A percentile compares a stretch with the other conserved stretches of the same genome.
phyloP scores from a whole-genome alignment of 2,113 vertebrate genomes.

The Prolemur simus region DNA sequence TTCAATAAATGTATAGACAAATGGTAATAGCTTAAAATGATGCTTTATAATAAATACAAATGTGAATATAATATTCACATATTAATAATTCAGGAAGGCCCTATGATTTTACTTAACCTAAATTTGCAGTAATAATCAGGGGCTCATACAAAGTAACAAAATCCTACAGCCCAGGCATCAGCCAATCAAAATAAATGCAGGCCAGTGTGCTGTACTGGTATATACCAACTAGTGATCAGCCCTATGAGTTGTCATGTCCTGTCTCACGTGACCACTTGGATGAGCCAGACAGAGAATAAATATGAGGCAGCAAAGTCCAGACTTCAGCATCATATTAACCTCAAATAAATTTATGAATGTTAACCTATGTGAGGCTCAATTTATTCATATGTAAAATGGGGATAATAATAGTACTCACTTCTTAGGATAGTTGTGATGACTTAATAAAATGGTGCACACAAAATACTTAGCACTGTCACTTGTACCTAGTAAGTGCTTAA shows the following conservation, averaged over 20 bases:
- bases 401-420: neutral
- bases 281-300: neutral
- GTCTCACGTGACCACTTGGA: neutral
- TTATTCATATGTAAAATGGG: neutral
- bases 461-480: neutral
- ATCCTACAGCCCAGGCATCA: neutral
- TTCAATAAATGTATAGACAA: neutral
- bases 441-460: neutral
- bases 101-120: neutral
- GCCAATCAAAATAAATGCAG: neutral
- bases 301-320: neutral
- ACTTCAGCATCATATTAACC: neutral
- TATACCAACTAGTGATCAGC: neutral
- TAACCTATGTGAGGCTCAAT: neutral
- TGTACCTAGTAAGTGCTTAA: neutral
- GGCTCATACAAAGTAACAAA: neutral
- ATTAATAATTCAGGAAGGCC: neutral
- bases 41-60: conserved; percentile 12
- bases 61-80: neutral
- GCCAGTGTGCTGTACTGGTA: rapidly evolving
- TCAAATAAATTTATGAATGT: neutral
- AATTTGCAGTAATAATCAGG: neutral
- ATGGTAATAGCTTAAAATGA: neutral
- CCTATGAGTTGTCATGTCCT: too few relatives aligned
- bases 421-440: neutral